Percentiles rank a stretch among this genome's conserved stretches.
These are phyloP conservation scores for Syngnathus scovelli DNA, from an alignment of 2,113 vertebrate genomes.

Conservation along the genomic window DNA sequence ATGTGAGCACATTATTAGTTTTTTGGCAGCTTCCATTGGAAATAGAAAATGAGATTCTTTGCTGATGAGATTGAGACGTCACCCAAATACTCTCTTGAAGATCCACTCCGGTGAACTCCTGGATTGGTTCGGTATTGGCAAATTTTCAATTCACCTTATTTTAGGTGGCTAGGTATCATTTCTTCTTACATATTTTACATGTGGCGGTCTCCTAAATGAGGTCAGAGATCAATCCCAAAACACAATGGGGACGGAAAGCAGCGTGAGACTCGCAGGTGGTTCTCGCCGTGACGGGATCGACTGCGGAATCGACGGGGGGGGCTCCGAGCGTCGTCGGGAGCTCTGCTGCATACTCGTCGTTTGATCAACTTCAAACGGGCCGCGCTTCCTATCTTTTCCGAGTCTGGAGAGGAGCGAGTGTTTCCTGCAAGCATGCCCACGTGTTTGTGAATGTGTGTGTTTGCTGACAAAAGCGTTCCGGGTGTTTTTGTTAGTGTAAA, in stretches of 20 bases:
- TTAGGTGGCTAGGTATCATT: no score
- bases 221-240: neutral
- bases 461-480: constrained; percentile 49
- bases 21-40: constrained; percentile 24
- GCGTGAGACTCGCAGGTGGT: neutral
- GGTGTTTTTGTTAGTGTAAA: constrained; percentile 54
- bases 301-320: neutral
- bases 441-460: constrained; percentile 1
- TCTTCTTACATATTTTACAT: neutral
- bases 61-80: constrained; percentile 48
- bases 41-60: constrained; percentile 44
- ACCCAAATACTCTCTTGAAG: constrained; percentile 13
- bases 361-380: constrained; percentile 70
- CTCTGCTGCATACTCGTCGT: constrained; percentile 63
- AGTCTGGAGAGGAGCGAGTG: constrained; percentile 20
- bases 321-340: constrained; percentile 35
- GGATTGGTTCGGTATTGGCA: no score
- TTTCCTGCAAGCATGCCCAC: neutral
- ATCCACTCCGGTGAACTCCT: no score
- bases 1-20: constrained; percentile 42
- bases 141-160: no score
- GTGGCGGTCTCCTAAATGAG: neutral
- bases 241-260: neutral
- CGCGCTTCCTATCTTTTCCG: constrained; percentile 44
- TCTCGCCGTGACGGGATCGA: neutral